These are phyloP conservation scores for Micrastur ruficollis DNA, from an alignment of 2,797 vertebrate species.

Conservation along the genomic window DNA sequence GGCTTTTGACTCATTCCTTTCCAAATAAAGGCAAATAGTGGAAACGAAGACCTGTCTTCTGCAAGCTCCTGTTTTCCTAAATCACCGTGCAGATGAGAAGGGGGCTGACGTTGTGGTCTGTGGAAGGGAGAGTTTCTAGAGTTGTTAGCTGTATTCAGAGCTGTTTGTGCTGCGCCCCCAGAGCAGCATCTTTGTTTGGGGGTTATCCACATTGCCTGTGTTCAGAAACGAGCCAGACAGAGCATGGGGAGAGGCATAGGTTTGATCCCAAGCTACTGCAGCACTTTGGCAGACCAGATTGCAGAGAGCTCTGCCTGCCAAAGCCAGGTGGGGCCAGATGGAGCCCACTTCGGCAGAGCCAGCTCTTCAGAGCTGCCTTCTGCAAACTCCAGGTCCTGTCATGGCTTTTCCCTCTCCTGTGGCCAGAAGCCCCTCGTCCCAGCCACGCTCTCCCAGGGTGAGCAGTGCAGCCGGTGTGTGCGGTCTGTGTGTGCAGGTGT, in stretches of 20 bases:
- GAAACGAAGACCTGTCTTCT: neutral
- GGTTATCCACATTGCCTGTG: neutral
- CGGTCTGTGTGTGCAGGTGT: neutral
- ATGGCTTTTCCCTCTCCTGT: neutral
- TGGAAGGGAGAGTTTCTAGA: neutral
- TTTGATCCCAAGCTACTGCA: neutral
- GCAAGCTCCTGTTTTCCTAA: neutral
- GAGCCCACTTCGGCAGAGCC: neutral
- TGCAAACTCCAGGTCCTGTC: neutral
- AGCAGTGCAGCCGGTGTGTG: neutral
- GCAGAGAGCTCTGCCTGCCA: neutral
- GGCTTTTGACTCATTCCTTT: neutral
- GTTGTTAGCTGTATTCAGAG: neutral
- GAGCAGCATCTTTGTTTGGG: neutral
- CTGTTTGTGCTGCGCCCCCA: neutral
- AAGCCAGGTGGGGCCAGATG: neutral
- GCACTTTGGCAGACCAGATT: neutral
- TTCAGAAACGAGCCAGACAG: neutral
- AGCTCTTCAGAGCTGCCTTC: neutral
- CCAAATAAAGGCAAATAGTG: slow-evolving; percentile 32
- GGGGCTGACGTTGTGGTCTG: neutral
- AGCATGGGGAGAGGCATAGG: accelerated
- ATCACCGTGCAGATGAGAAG: neutral
- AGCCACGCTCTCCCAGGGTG: accelerated
- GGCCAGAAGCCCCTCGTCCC: neutral